phyloP scores from a whole-genome alignment of 2,113 vertebrate species.

The Sminthopsis crassicaudata region DNA sequence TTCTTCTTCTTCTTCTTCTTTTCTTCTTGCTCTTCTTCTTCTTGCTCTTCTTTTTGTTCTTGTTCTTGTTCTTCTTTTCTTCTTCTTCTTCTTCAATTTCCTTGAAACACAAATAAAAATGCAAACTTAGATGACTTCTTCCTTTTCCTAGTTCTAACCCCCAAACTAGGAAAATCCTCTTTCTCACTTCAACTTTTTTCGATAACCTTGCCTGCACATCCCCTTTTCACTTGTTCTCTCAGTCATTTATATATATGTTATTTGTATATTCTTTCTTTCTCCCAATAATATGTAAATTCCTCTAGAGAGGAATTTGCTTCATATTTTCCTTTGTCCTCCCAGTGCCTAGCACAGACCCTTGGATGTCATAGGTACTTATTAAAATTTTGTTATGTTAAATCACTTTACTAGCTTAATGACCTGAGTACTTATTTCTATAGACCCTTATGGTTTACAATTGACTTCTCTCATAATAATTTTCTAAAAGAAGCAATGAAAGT shows the following conservation, averaged over 20 bases:
- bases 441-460: not conserved
- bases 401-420: not conserved
- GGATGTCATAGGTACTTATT: not conserved
- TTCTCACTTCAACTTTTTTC: not conserved
- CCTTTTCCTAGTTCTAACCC: not conserved
- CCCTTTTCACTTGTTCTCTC: not conserved
- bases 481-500: not conserved
- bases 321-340: not conserved
- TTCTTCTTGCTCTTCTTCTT: not conserved
- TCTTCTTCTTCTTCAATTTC: not conserved
- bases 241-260: not conserved
- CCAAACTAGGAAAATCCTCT: not conserved
- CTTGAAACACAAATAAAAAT: too few species aligned
- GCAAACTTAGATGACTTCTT: not conserved
- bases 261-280: not conserved
- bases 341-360: not conserved
- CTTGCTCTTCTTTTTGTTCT: not conserved
- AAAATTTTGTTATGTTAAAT: not conserved
- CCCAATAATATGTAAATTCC: not conserved
- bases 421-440: not conserved
- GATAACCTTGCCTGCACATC: not conserved
- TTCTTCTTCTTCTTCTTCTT: too few species aligned
- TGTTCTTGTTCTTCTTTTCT: too few species aligned
- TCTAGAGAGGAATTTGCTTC: not conserved
- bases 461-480: not conserved